Base-by-base conservation (phyloP, 2,113 vertebrate genomes). In the Aviceda subcristata region DNA sequence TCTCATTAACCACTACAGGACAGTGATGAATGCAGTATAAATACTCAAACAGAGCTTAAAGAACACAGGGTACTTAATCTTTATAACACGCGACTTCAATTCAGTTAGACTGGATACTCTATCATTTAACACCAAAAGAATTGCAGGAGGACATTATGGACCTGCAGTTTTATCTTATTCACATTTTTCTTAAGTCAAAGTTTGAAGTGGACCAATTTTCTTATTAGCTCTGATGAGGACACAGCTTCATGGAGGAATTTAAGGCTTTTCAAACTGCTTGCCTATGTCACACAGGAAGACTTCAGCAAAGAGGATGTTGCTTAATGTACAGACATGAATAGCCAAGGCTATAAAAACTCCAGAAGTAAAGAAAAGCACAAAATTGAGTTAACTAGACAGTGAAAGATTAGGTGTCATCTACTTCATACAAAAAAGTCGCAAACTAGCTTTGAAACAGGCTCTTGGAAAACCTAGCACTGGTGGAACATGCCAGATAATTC, bases 21-120 rank as follows among this genome's bases (percentile, higher is more conserved):
- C 96, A 97, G 60, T 89, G 94, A 97, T 72, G 57, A 94, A 97
- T 94, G 91, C 46, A 82, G 69, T 60, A 68, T 87, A 96, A 97
- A 91, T 74, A 91, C 57, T 41, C 69, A 87, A 92, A 81, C 48
- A 84, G 39, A 94, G 57, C 76, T 94, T 81, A 89, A 83, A 76
- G 76, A 87, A 94, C 91, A 89, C 32, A 29, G 30, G 48, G 69
- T 72, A 89, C 77, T 94, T 94, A 68, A 97, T 94, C 95, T 95
- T 94, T 72, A 34, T 75, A 95, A 84, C 77, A 48, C 5, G 17
- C 0, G 1, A 73, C 83, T 95, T 85, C 82, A 88, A 46, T 53
- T 80, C 75, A 36, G 41, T 86, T 84, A 62, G 60, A 62, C 86
- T 55, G 55, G 56, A 82, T 75, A 41, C 69, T 96, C 66, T 67